Evolutionary conservation across 2,797 vertebrate species (phyloP).

Genomic region (Hozukius guyotensis): DNA sequence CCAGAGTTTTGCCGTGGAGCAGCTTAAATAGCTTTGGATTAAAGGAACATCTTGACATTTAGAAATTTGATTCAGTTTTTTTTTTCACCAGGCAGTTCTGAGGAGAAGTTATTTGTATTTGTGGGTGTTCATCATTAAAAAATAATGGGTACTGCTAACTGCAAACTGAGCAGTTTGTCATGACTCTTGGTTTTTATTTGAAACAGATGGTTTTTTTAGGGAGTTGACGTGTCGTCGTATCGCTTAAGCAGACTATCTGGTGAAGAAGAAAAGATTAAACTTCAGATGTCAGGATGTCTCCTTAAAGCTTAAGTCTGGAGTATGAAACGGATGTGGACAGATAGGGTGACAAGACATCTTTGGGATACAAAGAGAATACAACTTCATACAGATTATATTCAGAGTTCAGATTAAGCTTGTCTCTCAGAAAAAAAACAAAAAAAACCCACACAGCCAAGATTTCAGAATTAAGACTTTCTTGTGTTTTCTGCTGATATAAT

Average conservation of each 20-base stretch:
- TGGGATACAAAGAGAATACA: slow-evolving; percentile 35
- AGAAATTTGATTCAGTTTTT: slow-evolving; percentile 16
- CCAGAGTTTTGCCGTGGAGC: slow-evolving; percentile 62
- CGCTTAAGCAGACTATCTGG: slow-evolving; percentile 7
- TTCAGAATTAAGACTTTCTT: not conserved
- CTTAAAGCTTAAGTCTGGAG: slow-evolving; percentile 55
- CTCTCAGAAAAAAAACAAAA: not conserved
- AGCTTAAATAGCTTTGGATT: slow-evolving; percentile 30
- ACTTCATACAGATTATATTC: not conserved
- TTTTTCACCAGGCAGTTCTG: slow-evolving; percentile 47
- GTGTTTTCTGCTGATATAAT: not conserved
- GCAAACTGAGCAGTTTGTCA: not conserved
- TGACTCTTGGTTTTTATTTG: not conserved
- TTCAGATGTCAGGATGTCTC: slow-evolving; percentile 64
- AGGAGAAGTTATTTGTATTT: not conserved
- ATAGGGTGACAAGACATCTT: slow-evolving; percentile 55
- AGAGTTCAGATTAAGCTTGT: not conserved
- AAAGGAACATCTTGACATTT: slow-evolving; percentile 55
- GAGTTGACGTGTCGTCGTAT: not conserved
- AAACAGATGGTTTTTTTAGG: not conserved
- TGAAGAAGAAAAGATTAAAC: slow-evolving; percentile 42
- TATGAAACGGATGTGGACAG: slow-evolving; percentile 56
- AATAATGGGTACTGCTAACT: not conserved
- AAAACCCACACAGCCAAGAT: not conserved
- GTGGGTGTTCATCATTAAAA: not conserved